Base-by-base conservation (phyloP, 2,888 invertebrate species). In the Microplitis deprimator region DNA sequence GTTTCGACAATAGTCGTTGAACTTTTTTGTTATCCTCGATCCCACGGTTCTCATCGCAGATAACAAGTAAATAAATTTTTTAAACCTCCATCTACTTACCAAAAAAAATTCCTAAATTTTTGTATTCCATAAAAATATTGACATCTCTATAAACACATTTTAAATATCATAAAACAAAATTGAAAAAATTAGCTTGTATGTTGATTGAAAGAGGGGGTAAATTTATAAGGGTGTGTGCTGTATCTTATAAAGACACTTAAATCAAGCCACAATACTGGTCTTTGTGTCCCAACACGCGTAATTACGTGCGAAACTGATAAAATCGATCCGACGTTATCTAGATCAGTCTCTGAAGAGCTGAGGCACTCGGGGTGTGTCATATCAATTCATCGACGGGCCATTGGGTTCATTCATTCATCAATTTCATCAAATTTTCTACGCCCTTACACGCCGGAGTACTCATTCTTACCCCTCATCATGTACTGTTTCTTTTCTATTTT, bases 301-400 rank as follows among this genome's bases (percentile, higher is more conserved):
- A 89, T 89, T 89, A 88, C 88, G 88, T 84, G 86, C 82, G 84
- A 88, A 89, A 88, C 84, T 87, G 89, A 89, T 89, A 89, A 81
- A 85, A 88, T 87, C 86, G 83, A 85, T 85, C 82, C 78, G 73
- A 73, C 80, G 82, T 83, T 89, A 89, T 89, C 65, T 71, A 79
- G 85, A 89, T 88, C 89, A 73, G 84, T 86, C 87, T 65, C 13
- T 50, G 50, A 10, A 50, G 50, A 10, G 10, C 6, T 29, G 84
- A 83, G 82, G 80, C 80, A 81, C 67, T 78, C 75, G 81, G 79
- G 82, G 82, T 86, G 87, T 89, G 89, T 88, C 86, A 81, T 89
- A 89, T 89, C 89, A 84, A 87, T 83, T 82, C 83, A 89, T 89
- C 89, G 84, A 80, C 77, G 77, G 79, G 79, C 77, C 80, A 79